These are phyloP conservation scores for Istiophorus platypterus DNA, from an alignment of 2,113 vertebrate genomes.

Conservation along the genomic window DNA sequence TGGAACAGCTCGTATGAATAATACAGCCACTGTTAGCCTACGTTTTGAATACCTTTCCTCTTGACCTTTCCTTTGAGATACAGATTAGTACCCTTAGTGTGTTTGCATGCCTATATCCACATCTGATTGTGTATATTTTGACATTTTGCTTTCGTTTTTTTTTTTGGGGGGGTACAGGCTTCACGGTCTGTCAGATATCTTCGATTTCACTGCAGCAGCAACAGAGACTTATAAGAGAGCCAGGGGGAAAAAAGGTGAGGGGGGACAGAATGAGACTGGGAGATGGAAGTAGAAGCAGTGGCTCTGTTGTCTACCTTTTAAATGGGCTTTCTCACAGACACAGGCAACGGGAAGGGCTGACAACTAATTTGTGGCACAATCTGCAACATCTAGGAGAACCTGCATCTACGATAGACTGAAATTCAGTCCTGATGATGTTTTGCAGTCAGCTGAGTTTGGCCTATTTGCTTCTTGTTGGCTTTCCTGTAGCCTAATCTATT, in stretches of 20 bases:
- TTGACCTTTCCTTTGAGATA: neutral
- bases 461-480: slow-evolving; percentile 10
- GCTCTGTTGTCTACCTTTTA: slow-evolving; percentile 68
- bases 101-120: neutral
- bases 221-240: slow-evolving; percentile 11
- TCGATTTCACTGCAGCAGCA: slow-evolving; percentile 66
- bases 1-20: slow-evolving; percentile 20
- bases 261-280: slow-evolving; percentile 21
- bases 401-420: neutral
- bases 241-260: neutral
- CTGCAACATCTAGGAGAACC: neutral
- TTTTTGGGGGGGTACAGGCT: slow-evolving; percentile 11
- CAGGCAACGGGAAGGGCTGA: neutral
- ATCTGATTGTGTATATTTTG: slow-evolving; percentile 3
- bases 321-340: slow-evolving; percentile 51
- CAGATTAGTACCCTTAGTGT: neutral
- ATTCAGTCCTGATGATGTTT: neutral
- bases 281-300: slow-evolving; percentile 37
- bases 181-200: slow-evolving; percentile 54
- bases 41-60: slow-evolving; percentile 18
- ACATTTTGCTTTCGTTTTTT: neutral
- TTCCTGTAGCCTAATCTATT: slow-evolving; percentile 41
- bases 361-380: slow-evolving; percentile 13
- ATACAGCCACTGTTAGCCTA: slow-evolving; percentile 42
- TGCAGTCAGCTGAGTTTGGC: slow-evolving; percentile 7